phyloP scores from a whole-genome alignment of 2,797 vertebrate genomes.

The Pantherophis alleghaniensis region DNA sequence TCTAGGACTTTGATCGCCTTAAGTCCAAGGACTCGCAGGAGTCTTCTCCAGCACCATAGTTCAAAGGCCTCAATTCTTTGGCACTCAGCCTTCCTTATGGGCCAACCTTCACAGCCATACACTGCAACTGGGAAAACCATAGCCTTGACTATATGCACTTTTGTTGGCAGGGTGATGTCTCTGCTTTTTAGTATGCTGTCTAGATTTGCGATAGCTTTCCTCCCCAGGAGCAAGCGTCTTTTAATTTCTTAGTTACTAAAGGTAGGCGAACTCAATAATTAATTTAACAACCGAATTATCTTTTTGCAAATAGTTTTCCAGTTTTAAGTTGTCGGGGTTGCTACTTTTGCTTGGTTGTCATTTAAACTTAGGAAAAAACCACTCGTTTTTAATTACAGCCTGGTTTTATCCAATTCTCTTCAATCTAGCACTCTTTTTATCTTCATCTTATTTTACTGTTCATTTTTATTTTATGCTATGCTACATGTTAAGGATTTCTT shows the following conservation, averaged over 20 bases:
- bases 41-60: too few relatives aligned
- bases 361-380: not conserved
- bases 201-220: too few relatives aligned
- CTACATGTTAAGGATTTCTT: not conserved
- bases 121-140: too few relatives aligned
- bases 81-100: too few relatives aligned
- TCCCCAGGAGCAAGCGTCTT: too few relatives aligned
- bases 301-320: not conserved
- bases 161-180: too few relatives aligned
- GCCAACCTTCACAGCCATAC: too few relatives aligned
- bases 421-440: not conserved
- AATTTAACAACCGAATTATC: not conserved
- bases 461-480: not conserved
- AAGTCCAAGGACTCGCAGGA: too few relatives aligned
- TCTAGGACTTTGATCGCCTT: too few relatives aligned
- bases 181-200: too few relatives aligned
- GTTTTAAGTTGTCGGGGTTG: not conserved
- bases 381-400: not conserved
- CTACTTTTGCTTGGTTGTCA: not conserved
- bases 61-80: too few relatives aligned
- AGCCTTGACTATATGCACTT: too few relatives aligned
- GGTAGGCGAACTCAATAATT: not conserved
- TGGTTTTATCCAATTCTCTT: not conserved
- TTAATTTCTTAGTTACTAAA: not conserved
- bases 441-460: not conserved